Base-by-base conservation (phyloP, 1,140 invertebrate species). In the Meloidogyne hapla region DNA sequence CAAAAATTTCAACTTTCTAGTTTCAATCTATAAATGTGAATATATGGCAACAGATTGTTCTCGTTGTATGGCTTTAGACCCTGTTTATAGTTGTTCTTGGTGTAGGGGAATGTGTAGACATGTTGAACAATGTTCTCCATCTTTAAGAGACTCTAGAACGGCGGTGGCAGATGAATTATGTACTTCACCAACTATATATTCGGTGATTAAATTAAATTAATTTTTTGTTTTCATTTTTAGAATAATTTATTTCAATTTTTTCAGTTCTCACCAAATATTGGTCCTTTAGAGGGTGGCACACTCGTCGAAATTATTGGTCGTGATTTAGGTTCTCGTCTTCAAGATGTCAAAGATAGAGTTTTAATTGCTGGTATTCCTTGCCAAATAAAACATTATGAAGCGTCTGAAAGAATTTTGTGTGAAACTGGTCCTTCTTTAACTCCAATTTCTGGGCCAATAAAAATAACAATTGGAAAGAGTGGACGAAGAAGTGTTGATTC, bases 281-380 rank as follows among this genome's bases (percentile, higher is more conserved):
- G 96, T 15, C 96, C 95, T 12, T 91, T 95, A 67, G 93, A 96
- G 90, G 96, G 96, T 33, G 96, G 96, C 1, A 98, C 96, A 25
- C 87, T 94, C 42, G 91, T 99, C 0, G 96, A 94, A 9, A 97
- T 99, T 75, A 92, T 93, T 89, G 96, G 96, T 9, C 93, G 93
- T 84, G 97, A 99, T 89, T 90, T 99, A 28, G 96, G 96, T 0
- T 90, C 95, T 67, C 92, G 92, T 78, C 91, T 93, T 82, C 92
- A 93, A 83, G 95, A 98, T 88, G 94, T 98, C 0, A 89, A 91
- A 56, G 94, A 93, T 18, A 94, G 94, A 90, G 93, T 98, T 73
- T 91, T 91, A 9, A 95, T 98, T 83, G 95, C 94, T 1, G 92
- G 93, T 79, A 92, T 94, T 5, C 92, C 92, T 1, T 98, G 95